A percentile compares a stretch with the other conserved stretches of the same genome.
Conservation (phyloP, 2,888 invertebrate genomes). For the Epicampocera succincta region DNA sequence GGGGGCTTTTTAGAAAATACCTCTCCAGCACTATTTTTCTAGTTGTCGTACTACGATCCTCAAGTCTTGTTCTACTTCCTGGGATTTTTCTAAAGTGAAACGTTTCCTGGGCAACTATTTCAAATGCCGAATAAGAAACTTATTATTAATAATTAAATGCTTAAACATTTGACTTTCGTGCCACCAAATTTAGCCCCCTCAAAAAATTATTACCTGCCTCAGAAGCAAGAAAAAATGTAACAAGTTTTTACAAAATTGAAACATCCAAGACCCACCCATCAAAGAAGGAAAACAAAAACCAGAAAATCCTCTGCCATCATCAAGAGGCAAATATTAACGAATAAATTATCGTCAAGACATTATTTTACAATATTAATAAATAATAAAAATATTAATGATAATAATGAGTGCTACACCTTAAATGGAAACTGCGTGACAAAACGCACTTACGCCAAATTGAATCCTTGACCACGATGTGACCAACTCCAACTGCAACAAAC, state of each 20-base stretch:
- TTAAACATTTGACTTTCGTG: constrained; percentile 2
- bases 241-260: constrained; percentile 4
- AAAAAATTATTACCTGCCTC: constrained; percentile 2
- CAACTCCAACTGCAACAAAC: constrained; percentile 23
- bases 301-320: neutral
- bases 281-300: too few relatives aligned
- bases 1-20: too few relatives aligned
- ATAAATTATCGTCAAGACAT: constrained; percentile 2
- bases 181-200: neutral
- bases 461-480: constrained; percentile 35
- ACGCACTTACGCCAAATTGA: constrained; percentile 35
- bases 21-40: too few relatives aligned
- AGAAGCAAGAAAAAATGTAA: neutral
- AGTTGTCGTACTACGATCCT: too few relatives aligned
- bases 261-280: constrained; percentile 17
- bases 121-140: too few relatives aligned
- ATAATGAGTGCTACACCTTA: constrained; percentile 38
- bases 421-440: constrained; percentile 56
- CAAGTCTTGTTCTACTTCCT: too few relatives aligned
- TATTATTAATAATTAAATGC: too few relatives aligned
- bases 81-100: too few relatives aligned
- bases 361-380: constrained; percentile 43
- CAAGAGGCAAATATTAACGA: constrained; percentile 8
- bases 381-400: constrained; percentile 47
- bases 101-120: too few relatives aligned